Evolutionary conservation across 2,113 vertebrate species (phyloP).

Genomic region (Aegotheles bennettii): DNA sequence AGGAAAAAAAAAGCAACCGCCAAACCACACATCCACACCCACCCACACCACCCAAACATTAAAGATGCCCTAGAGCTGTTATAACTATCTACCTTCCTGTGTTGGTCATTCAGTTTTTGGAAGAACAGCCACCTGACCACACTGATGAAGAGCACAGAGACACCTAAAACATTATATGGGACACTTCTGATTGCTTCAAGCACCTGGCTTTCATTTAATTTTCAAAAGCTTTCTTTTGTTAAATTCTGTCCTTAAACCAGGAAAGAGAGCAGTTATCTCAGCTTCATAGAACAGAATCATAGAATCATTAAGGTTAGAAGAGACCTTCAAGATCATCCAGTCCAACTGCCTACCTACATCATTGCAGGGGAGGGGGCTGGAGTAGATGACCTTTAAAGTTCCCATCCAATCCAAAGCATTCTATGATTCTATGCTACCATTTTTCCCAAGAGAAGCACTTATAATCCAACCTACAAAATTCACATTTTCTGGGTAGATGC

Average conservation of each 20-base stretch:
- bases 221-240: not conserved
- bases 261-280: not conserved
- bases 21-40: not conserved
- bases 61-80: not conserved
- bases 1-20: not conserved
- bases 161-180: not conserved
- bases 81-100: not conserved
- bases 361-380: not conserved
- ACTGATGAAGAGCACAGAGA: not conserved
- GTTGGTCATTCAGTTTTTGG: not conserved
- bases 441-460: not conserved
- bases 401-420: not conserved
- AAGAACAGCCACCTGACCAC: not conserved
- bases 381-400: not conserved
- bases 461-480: not conserved
- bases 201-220: not conserved
- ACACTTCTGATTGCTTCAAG: not conserved
- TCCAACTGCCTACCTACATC: no score
- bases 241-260: not conserved
- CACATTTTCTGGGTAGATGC: not conserved
- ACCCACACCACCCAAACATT: not conserved
- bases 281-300: no score
- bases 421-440: not conserved
- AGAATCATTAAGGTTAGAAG: no score
- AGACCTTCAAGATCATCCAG: no score